Conservation (phyloP, 2,113 vertebrate species). For the Amia ocellicauda region DNA sequence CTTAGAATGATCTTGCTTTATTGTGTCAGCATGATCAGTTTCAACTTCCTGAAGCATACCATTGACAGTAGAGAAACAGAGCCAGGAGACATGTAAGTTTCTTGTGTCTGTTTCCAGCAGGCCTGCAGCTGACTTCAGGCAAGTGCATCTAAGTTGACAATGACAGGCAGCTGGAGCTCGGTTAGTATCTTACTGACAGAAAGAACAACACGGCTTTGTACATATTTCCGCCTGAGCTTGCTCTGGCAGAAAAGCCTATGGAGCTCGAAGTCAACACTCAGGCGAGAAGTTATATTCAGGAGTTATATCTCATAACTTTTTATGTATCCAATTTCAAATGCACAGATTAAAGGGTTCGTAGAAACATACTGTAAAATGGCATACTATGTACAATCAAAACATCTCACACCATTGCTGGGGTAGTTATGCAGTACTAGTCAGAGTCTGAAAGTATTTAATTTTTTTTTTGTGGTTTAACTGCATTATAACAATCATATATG, state of each 20-base stretch:
- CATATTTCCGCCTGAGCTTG: conserved; percentile 19
- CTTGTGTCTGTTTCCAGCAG: conserved; percentile 33
- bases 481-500: no score
- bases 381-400: no score
- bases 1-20: background rate
- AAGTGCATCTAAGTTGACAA: conserved; percentile 30
- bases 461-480: no score
- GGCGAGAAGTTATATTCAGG: no score
- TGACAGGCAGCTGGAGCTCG: conserved; percentile 26
- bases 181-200: conserved; percentile 38
- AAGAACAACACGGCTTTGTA: conserved; percentile 38
- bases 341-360: no score
- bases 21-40: background rate
- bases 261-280: no score
- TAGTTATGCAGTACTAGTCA: no score
- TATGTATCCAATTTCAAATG: no score
- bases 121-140: conserved; percentile 20
- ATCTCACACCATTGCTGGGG: no score
- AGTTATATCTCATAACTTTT: no score
- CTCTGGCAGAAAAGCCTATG: conserved; percentile 28
- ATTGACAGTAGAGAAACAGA: conserved; percentile 18
- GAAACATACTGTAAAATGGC: no score
- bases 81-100: conserved; percentile 40
- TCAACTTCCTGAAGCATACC: background rate
- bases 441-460: no score